Evolutionary conservation across 2,797 vertebrate species (phyloP), one percentile per base, ranked within the genome.

Genomic region (Hippoglossus hippoglossus): DNA sequence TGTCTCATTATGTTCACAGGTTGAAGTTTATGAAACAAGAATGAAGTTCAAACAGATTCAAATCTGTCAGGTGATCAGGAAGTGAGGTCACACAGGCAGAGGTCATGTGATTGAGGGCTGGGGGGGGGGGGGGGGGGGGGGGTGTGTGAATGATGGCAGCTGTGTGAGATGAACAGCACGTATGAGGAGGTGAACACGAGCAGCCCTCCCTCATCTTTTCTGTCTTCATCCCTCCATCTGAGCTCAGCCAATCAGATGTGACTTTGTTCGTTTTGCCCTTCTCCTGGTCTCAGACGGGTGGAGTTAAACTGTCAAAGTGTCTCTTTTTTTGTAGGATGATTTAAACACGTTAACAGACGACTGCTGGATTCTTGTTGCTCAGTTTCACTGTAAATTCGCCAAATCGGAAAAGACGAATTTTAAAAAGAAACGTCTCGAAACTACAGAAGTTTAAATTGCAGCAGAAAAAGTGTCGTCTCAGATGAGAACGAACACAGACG

Each of bases 1-100:
- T 5, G 18, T 55, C 26, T 34, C 18, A 34, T 56, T n/a, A n/a
- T 28, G 49, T 21, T 2, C 36, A 18, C 41, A 44, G 8, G 3
- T 49, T 22, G 44, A 57, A 18, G 16, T 24, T 70, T 64, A 87
- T 81, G 80, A 84, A 84, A 84, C 79, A 79, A 51, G 77, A 75
- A 77, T 59, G 25, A 72, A 21, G 22, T 47, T 60, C 1, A 39
- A 53, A 72, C 46, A 44, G 22, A 63, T 53, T 67, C 0, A 52
- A 7, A 19, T 55, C 25, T 11, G 34, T 8, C 10, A 58, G 25
- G 51, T 46, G 44, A 46, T 2, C 44, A 46, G 36, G 73, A 69
- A 51, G 80, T 86, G 81, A 85, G 63, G 68, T 84, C 53, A 77
- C 74, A 77, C 67, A 78, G 74, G 79, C 83, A 71, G n/a, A 67